Evolutionary conservation across 1,140 invertebrate genomes (phyloP), one percentile per base, ranked within the genome.

Genomic region (Drosophila ohnishii): DNA sequence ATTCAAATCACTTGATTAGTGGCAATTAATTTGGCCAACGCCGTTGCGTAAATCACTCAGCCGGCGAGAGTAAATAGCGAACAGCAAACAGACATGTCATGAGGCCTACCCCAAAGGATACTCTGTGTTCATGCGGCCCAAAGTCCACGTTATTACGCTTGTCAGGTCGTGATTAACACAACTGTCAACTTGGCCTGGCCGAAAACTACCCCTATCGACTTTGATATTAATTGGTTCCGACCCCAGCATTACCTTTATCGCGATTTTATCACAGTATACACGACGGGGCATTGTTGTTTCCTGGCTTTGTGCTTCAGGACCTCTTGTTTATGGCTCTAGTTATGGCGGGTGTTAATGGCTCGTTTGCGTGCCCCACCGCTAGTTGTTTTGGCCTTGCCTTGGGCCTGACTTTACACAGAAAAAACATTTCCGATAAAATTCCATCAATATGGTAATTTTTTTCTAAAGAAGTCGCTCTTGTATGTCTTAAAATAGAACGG

Each of bases 1-100:
- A 75, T 85, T 86, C 69, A 86, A 85, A 85, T 85, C 82, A 81
- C 82, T 85, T 85, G 75, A 86, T 85, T 85, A 78, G 78, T 67
- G 78, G 75, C 82, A 85, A 85, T 85, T 85, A 86, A 85, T 75
- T 86, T 78, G 61, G 39, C 66, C 51, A 44, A 58, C 70, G 51
- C 63, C 62, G 39, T 56, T 50, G 74, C 62, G 64, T 86, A 86
- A 85, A 78, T 86, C 81, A 70, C 48, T 64, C 55, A 28, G 34
- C 6, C 11, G 28, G 48, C 48, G 28, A 37, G 7, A 39, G 32
- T 45, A 40, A 34, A 58, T 30, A 34, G 51, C 14, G 37, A 42
- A n/a, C 47, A 35, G 34, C 40, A 57, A 71, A 63, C 39, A 28
- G 50, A 48, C 57, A 69, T 37, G 55, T 51, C 19, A 53, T 58